These are phyloP conservation scores for Picathartes gymnocephalus DNA, from an alignment of 2,113 vertebrate species.

Conservation along the genomic window DNA sequence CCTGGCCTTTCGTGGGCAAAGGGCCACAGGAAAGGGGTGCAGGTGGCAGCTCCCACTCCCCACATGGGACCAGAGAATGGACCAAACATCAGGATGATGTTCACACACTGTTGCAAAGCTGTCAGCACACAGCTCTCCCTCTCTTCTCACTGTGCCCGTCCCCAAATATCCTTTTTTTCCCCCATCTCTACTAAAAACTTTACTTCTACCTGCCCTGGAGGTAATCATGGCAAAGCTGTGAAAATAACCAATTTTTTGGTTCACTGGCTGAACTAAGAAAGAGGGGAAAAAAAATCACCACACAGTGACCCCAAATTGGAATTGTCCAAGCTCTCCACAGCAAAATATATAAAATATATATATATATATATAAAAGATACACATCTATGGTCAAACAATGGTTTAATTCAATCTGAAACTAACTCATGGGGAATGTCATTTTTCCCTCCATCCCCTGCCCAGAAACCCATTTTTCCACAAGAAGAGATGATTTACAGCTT, in stretches of 20 bases:
- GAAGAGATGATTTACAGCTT: constrained; percentile 26
- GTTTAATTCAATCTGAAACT: constrained; percentile 36
- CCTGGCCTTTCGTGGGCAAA: neutral
- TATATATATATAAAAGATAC: neutral
- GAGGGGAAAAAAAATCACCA: neutral
- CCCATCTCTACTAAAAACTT: neutral
- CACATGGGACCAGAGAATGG: neutral
- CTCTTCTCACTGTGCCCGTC: neutral
- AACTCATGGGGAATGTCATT: neutral
- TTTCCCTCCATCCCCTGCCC: neutral
- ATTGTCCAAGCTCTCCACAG: neutral
- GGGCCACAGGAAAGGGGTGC: neutral
- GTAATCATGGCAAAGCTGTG: neutral
- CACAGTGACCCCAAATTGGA: neutral
- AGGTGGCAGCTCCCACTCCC: neutral
- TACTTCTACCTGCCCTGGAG: neutral
- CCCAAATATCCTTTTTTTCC: neutral
- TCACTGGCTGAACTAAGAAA: neutral
- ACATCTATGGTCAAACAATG: neutral
- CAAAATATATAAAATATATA: neutral
- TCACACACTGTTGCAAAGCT: neutral
- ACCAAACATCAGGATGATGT: neutral
- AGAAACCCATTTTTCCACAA: neutral
- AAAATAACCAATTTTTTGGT: neutral
- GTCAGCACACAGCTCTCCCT: neutral